phyloP scores from a whole-genome alignment of 2,113 vertebrate genomes.

The Aix galericulata region DNA sequence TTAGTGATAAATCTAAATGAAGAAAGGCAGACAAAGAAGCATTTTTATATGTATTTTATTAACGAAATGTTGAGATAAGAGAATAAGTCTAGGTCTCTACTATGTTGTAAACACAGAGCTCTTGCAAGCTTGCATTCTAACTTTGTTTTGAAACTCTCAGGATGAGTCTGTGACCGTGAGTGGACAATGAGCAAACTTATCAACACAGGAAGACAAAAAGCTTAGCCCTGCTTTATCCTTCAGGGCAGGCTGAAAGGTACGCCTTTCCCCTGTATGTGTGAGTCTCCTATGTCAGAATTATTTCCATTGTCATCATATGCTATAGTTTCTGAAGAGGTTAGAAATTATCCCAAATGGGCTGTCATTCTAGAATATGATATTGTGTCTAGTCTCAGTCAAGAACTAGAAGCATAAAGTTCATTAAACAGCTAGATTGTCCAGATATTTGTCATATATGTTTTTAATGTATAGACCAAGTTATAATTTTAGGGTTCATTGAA shows the following conservation, averaged over 20 bases:
- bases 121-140: background rate
- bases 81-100: background rate
- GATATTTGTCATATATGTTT: conserved; percentile 9
- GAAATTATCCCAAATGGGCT: background rate
- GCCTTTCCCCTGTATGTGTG: background rate
- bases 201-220: background rate
- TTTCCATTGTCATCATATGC: background rate
- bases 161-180: background rate
- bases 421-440: background rate
- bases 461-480: background rate
- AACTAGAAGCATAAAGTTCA: background rate
- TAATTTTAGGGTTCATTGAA: background rate
- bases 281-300: background rate
- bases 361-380: background rate
- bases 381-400: background rate
- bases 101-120: background rate
- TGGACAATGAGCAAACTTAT: background rate
- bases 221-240: background rate
- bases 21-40: background rate
- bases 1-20: background rate
- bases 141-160: background rate
- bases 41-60: background rate
- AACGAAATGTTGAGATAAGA: background rate
- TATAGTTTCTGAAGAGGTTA: background rate
- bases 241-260: background rate